Percentiles rank a stretch among this genome's conserved stretches.
phyloP scores from a whole-genome alignment of 2,888 invertebrate genomes.

The Muschampia plurimacula region DNA sequence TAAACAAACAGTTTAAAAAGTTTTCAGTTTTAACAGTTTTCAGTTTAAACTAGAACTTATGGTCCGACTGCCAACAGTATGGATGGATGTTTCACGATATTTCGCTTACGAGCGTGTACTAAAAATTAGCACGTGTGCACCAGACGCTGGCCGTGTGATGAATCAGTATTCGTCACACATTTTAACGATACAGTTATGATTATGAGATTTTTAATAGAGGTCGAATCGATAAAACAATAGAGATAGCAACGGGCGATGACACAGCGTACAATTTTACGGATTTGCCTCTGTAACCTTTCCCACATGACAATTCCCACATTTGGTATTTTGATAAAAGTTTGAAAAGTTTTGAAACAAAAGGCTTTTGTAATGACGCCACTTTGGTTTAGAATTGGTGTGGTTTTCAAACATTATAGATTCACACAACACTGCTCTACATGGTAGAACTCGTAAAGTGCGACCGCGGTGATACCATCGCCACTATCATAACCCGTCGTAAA shows the following conservation, averaged over 20 bases:
- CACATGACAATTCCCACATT: slow-evolving; percentile 19
- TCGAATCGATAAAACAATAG: slow-evolving; percentile 31
- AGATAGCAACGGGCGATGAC: slow-evolving; percentile 22
- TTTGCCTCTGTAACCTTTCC: slow-evolving; percentile 17
- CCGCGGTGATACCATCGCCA: no score
- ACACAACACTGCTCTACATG: no score
- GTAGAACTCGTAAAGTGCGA: no score
- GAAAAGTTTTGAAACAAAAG: not conserved
- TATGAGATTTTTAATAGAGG: slow-evolving; percentile 36
- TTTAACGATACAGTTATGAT: slow-evolving; percentile 38
- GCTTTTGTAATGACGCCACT: not conserved
- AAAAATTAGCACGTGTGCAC: slow-evolving; percentile 30
- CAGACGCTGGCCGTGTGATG: slow-evolving; percentile 16
- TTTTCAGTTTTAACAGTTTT: no score
- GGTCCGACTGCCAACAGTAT: not conserved
- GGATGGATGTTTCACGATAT: not conserved
- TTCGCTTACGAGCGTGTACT: slow-evolving; percentile 19
- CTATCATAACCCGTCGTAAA: no score
- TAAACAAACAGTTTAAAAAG: no score
- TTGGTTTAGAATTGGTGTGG: no score
- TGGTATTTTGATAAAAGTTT: not conserved
- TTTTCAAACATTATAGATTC: no score
- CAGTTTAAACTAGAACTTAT: no score
- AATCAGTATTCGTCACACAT: slow-evolving; percentile 32
- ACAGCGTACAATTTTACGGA: slow-evolving; percentile 7